phyloP scores from a whole-genome alignment of 1,140 invertebrate species.

The Dreissena rostriformis region DNA sequence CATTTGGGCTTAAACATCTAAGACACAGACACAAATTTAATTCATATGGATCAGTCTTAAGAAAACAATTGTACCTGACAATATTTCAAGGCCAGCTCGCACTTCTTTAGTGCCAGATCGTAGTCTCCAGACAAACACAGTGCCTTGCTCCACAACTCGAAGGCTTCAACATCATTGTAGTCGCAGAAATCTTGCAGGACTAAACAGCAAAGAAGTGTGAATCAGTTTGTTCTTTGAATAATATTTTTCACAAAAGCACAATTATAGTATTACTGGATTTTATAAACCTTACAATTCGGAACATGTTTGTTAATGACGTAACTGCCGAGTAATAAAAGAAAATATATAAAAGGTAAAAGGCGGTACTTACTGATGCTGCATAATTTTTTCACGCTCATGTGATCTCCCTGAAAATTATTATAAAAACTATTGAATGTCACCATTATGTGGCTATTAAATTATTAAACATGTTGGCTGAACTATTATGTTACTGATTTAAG shows the following conservation, averaged over 20 bases:
- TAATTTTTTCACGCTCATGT: neutral
- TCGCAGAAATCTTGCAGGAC: slow-evolving; percentile 39
- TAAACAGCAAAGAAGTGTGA: slow-evolving; percentile 10
- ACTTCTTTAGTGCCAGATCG: slow-evolving; percentile 17
- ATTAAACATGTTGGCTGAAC: neutral
- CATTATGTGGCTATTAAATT: neutral
- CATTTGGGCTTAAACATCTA: no score
- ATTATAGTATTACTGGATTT: neutral
- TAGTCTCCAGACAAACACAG: slow-evolving; percentile 21
- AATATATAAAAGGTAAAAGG: neutral
- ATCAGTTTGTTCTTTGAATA: neutral
- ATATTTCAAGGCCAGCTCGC: slow-evolving; percentile 26
- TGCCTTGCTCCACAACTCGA: slow-evolving; percentile 41
- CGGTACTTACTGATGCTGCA: slow-evolving; percentile 36
- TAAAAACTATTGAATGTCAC: neutral
- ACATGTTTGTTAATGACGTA: neutral
- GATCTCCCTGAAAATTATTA: slow-evolving; percentile 5
- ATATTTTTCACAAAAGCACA: neutral
- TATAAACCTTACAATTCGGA: neutral
- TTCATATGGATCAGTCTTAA: no score
- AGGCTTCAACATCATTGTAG: slow-evolving; percentile 42
- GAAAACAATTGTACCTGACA: slow-evolving; percentile 9
- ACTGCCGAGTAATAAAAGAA: neutral
- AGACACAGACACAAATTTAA: no score
- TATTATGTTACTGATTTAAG: neutral